These are phyloP conservation scores for Laspeyria flexula DNA, from an alignment of 2,888 invertebrate genomes.

Conservation along the genomic window DNA sequence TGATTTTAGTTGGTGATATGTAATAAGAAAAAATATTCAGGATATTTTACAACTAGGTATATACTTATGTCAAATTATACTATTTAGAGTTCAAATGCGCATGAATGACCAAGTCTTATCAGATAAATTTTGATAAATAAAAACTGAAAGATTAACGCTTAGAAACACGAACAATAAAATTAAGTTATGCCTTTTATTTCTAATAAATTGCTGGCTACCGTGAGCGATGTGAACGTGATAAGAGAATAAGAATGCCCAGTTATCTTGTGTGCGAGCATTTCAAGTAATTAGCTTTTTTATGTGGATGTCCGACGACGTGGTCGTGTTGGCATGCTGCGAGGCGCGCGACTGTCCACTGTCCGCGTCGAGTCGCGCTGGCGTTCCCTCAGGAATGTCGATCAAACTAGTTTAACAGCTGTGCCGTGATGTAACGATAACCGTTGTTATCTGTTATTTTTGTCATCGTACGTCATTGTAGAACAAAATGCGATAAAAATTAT, in stretches of 20 bases:
- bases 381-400: constrained; percentile 77
- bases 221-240: constrained; percentile 20
- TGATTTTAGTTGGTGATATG: too few species aligned
- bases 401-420: constrained; percentile 74
- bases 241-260: constrained; percentile 27
- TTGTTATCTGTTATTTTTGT: constrained; percentile 59
- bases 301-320: constrained; percentile 48
- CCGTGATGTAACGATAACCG: constrained; percentile 64
- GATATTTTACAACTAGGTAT: too few species aligned
- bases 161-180: too few species aligned
- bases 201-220: too few species aligned
- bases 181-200: too few species aligned
- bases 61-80: too few species aligned
- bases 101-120: too few species aligned
- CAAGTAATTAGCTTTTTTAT: constrained; percentile 55
- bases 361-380: constrained; percentile 51
- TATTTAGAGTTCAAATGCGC: too few species aligned
- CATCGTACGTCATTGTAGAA: constrained; percentile 44
- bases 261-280: constrained; percentile 42
- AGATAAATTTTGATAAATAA: too few species aligned
- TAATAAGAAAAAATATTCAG: too few species aligned
- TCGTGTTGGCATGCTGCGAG: constrained; percentile 46
- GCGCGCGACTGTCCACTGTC: neutral
- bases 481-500: constrained; percentile 11
- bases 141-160: too few species aligned